These are phyloP conservation scores for Lepidurus arcticus DNA, from an alignment of 1,140 invertebrate species.

Conservation along the genomic window DNA sequence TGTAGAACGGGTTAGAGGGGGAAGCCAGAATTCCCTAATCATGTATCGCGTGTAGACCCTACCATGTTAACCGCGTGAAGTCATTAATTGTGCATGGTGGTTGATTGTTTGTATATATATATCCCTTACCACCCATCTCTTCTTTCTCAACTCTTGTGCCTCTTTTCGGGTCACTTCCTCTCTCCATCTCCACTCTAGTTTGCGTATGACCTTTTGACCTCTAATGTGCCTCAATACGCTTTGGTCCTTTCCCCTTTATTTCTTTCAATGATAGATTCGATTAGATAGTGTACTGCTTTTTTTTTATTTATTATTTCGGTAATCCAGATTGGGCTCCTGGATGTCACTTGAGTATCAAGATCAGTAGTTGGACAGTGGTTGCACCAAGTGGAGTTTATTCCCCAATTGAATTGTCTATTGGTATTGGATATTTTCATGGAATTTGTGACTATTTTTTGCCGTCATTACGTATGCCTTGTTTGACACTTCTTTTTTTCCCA, in stretches of 20 bases:
- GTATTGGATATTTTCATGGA: too few relatives aligned
- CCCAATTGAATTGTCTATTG: too few relatives aligned
- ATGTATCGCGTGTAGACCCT: background rate
- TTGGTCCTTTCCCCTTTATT: background rate
- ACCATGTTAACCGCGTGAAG: background rate
- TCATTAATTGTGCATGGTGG: background rate
- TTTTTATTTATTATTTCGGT: background rate
- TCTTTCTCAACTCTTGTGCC: background rate
- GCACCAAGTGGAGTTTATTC: too few relatives aligned
- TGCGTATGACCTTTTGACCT: slow-evolving; percentile 9
- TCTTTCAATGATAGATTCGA: background rate
- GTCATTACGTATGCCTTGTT: too few relatives aligned
- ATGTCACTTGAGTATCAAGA: background rate
- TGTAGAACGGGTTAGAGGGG: background rate
- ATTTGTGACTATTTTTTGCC: too few relatives aligned
- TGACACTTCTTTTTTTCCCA: too few relatives aligned
- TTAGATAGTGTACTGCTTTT: background rate
- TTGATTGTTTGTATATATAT: background rate
- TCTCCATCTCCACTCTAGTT: background rate
- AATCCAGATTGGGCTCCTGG: background rate
- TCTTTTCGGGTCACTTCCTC: background rate
- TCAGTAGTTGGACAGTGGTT: too few relatives aligned
- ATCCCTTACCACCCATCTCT: background rate
- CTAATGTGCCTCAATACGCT: slow-evolving; percentile 18
- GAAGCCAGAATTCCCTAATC: background rate